Evolutionary conservation across 2,113 vertebrate genomes (phyloP).

Genomic region (Stegostoma tigrinum): DNA sequence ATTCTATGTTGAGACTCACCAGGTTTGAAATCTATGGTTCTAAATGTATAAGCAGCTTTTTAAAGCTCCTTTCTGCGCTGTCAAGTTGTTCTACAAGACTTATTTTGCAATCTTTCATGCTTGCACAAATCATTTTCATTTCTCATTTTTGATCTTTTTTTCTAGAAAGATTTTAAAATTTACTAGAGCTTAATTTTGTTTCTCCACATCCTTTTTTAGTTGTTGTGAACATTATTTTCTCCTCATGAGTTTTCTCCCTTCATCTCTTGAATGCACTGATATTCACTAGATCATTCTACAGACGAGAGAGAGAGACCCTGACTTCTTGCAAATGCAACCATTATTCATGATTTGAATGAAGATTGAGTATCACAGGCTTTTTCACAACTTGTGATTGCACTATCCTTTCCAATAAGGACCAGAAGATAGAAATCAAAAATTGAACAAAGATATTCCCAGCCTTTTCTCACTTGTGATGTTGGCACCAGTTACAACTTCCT

Average conservation of each 20-base stretch:
- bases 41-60: background rate
- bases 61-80: background rate
- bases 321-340: background rate
- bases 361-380: background rate
- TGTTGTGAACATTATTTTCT: background rate
- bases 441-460: background rate
- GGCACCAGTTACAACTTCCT: background rate
- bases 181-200: background rate
- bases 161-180: constrained; percentile 2
- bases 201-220: background rate
- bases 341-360: background rate
- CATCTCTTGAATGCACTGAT: background rate
- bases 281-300: background rate
- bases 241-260: background rate
- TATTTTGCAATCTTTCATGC: background rate
- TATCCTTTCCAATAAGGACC: background rate
- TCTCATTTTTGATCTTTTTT: constrained; percentile 19
- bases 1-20: background rate
- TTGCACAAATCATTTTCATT: constrained; percentile 24
- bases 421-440: background rate
- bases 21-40: background rate
- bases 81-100: background rate
- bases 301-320: background rate
- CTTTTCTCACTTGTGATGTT: background rate
- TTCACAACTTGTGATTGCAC: background rate